Percentiles rank a stretch among this genome's conserved stretches.
Conservation (phyloP, 1,140 invertebrate species). For the Drosophila leontia region DNA sequence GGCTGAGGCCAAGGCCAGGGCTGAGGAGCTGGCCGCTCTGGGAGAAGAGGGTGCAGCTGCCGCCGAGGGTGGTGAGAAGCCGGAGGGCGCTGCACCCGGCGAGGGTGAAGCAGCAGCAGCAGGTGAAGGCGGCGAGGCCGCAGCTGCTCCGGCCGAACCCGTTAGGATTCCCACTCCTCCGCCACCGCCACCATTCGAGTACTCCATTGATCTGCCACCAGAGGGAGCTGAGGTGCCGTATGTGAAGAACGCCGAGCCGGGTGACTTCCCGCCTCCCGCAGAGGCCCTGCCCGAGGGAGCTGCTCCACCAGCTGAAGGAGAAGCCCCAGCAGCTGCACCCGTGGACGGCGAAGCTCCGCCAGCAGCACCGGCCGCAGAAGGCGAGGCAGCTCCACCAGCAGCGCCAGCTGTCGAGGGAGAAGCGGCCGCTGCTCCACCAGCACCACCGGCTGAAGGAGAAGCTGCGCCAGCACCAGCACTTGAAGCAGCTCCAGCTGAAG, state of each 20-base stretch:
- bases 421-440: conserved; percentile 57
- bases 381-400: conserved; percentile 59
- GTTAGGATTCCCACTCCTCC: conserved; percentile 72
- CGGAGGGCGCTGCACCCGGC: conserved; percentile 29
- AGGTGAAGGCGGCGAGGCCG: conserved; percentile 34
- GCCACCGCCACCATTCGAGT: conserved; percentile 85
- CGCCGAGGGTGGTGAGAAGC: conserved; percentile 33
- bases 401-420: conserved; percentile 71
- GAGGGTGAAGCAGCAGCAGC: conserved; percentile 37
- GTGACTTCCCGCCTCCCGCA: conserved; percentile 75
- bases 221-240: conserved; percentile 85
- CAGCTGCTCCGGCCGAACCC: conserved; percentile 51
- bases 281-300: conserved; percentile 79
- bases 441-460: conserved; percentile 78
- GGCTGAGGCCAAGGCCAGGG: conserved; percentile 32
- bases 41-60: conserved; percentile 36
- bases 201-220: conserved; percentile 82
- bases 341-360: conserved; percentile 74
- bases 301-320: conserved; percentile 68
- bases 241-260: conserved; percentile 79
- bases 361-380: conserved; percentile 74
- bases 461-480: conserved; percentile 78
- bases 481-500: conserved; percentile 60
- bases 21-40: conserved; percentile 40
- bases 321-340: conserved; percentile 44